phyloP scores from a whole-genome alignment of 2,113 vertebrate genomes.

The Orthonyx spaldingii region DNA sequence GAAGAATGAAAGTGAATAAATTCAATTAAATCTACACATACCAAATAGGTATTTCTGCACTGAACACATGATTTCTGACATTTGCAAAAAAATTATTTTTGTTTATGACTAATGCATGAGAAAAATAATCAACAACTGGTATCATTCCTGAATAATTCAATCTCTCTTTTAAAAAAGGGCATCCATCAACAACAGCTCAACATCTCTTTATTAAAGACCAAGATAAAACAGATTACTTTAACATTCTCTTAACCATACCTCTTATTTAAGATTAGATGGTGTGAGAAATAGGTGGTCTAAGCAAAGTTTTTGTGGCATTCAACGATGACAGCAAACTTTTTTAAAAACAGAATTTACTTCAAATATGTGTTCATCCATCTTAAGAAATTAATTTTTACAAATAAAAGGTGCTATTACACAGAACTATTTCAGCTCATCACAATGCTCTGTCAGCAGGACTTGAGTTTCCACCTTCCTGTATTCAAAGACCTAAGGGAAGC shows the following conservation, averaged over 20 bases:
- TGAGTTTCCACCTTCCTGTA: neutral
- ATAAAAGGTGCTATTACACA: neutral
- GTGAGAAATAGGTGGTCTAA: neutral
- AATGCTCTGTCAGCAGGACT: neutral
- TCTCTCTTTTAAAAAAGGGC: neutral
- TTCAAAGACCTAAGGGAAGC: neutral
- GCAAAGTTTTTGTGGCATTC: neutral
- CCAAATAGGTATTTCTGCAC: neutral
- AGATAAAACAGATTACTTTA: neutral
- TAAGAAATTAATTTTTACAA: neutral
- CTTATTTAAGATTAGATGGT: neutral
- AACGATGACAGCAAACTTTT: neutral
- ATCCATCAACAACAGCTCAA: neutral
- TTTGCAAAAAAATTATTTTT: neutral
- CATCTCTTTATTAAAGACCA: neutral
- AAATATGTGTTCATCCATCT: neutral
- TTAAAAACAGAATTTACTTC: neutral
- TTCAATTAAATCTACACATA: neutral
- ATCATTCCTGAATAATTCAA: neutral
- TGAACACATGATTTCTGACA: neutral
- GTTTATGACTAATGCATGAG: neutral
- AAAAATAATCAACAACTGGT: neutral
- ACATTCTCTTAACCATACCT: neutral
- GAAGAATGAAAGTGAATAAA: neutral
- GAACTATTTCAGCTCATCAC: neutral